Percentiles rank a stretch among this genome's conserved stretches.
phyloP scores from a whole-genome alignment of 2,888 invertebrate species.

The Metallyticus violacea region DNA sequence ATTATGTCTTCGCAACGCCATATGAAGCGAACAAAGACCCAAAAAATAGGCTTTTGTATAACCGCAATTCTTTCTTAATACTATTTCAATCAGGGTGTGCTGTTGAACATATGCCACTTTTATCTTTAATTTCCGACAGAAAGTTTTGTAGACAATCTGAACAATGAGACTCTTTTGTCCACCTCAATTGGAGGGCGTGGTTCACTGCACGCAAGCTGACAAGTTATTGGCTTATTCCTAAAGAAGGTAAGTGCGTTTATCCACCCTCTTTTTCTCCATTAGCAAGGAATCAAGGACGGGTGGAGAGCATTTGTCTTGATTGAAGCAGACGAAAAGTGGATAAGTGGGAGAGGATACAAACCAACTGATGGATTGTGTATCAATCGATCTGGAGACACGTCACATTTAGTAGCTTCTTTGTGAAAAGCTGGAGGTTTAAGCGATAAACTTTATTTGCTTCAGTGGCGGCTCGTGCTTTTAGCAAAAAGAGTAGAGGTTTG shows the following conservation, averaged over 20 bases:
- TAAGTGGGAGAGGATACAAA: not conserved
- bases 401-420: not conserved
- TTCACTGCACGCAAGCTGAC: not conserved
- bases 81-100: too few species aligned
- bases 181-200: not conserved
- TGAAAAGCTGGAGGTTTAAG: not conserved
- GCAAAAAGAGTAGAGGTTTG: too few species aligned
- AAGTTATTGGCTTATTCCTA: not conserved
- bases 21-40: too few species aligned
- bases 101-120: too few species aligned
- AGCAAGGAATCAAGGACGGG: not conserved
- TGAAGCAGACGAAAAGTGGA: not conserved
- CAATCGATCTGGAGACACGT: not conserved
- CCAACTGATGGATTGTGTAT: not conserved
- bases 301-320: not conserved
- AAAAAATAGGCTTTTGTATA: too few species aligned
- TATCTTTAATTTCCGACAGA: not conserved
- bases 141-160: not conserved
- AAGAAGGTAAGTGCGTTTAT: not conserved
- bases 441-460: not conserved
- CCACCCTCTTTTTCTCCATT: not conserved
- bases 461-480: too few species aligned
- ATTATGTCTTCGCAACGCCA: too few species aligned
- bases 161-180: not conserved
- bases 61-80: too few species aligned